phyloP scores from a whole-genome alignment of 1,140 invertebrate species.

The Glossosoma conforme region DNA sequence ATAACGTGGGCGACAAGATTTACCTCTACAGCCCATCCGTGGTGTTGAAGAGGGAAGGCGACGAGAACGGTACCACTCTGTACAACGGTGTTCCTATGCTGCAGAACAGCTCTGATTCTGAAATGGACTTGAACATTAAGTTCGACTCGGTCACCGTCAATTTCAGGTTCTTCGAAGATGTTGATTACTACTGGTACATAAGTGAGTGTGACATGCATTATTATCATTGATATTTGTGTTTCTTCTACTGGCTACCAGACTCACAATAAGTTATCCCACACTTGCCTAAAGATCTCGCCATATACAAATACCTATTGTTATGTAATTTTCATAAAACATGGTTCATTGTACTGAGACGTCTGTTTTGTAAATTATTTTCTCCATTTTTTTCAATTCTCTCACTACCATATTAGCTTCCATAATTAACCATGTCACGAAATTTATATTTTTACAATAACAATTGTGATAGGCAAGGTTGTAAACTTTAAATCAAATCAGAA shows the following conservation, averaged over 20 bases:
- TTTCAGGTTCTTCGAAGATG: not conserved
- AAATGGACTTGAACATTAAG: not conserved
- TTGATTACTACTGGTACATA: not conserved
- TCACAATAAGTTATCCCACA: conserved; percentile 4
- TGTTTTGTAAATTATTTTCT: too few relatives aligned
- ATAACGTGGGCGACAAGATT: conserved; percentile 14
- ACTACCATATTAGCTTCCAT: too few relatives aligned
- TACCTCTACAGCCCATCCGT: conserved; percentile 8
- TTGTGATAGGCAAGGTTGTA: too few relatives aligned
- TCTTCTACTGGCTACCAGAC: conserved; percentile 4
- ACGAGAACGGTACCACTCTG: conserved; percentile 2
- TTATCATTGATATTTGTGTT: not conserved
- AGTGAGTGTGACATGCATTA: not conserved
- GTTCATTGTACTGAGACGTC: too few relatives aligned
- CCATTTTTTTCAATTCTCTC: too few relatives aligned
- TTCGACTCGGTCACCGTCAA: not conserved
- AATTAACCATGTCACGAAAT: too few relatives aligned
- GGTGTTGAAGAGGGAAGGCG: not conserved
- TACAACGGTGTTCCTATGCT: conserved; percentile 1
- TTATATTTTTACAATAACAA: too few relatives aligned
- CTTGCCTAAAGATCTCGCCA: not conserved
- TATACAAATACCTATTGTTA: not conserved
- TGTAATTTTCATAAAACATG: not conserved
- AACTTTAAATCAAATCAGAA: too few relatives aligned
- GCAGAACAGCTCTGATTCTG: not conserved